phyloP scores from a whole-genome alignment of 2,888 invertebrate species.

The Eugnorisma glareosa region DNA sequence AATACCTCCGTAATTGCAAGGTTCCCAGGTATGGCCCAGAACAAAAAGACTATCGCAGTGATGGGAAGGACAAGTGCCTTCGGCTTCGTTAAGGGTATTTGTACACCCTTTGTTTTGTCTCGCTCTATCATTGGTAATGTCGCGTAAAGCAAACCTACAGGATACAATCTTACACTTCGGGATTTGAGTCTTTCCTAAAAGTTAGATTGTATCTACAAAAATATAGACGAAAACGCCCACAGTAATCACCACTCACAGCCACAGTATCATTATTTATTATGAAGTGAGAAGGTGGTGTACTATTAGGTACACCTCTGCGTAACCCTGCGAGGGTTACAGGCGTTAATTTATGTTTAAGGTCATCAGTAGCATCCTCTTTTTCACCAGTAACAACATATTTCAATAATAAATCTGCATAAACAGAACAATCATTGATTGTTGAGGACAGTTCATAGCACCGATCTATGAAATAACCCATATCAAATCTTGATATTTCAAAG shows the following conservation, averaged over 20 bases:
- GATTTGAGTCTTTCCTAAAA: background rate
- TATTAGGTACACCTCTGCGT: too few relatives aligned
- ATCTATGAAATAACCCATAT: background rate
- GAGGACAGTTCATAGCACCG: background rate
- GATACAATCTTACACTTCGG: background rate
- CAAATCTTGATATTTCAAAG: conserved; percentile 8
- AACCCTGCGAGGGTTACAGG: too few relatives aligned
- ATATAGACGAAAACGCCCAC: background rate
- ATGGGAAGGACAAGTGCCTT: too few relatives aligned
- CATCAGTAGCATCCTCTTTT: background rate
- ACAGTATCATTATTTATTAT: background rate
- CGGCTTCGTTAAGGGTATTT: too few relatives aligned
- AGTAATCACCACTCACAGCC: too few relatives aligned
- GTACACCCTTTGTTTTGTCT: background rate
- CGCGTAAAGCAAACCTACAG: background rate
- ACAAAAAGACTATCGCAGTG: too few relatives aligned
- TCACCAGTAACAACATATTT: background rate
- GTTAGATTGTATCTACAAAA: background rate
- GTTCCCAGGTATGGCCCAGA: too few relatives aligned
- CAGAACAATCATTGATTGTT: background rate
- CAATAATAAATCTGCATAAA: background rate
- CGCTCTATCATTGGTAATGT: background rate
- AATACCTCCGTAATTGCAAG: too few relatives aligned
- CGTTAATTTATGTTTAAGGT: too few relatives aligned
- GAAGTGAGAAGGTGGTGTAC: too few relatives aligned